Base-by-base conservation (phyloP, 2,113 vertebrate genomes). In the Cololabis saira region DNA sequence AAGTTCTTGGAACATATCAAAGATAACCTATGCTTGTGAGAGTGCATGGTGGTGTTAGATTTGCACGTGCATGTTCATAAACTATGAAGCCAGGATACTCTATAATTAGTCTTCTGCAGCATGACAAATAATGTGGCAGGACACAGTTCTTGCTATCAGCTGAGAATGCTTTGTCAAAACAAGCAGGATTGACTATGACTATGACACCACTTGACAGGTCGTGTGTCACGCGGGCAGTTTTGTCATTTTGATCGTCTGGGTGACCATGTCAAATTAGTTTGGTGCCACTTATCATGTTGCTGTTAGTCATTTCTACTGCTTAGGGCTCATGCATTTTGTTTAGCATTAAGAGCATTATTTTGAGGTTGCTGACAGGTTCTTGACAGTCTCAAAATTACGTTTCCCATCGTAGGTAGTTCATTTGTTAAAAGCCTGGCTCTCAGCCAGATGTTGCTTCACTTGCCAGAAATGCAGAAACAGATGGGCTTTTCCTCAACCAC, bases 341-440 rank as follows among this genome's bases (percentile, higher is more conserved):
- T 63, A 47, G 77, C 81, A 70, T 83, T 78, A 75, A 54, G 58
- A 51, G 50, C 51, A 71, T 82, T 81, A 75, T 75, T 83, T 84
- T 76, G 48, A 79, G 63, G 45, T 66, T 57, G 74, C 76, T 66
- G 89, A 85, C 84, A 85, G 63, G 17, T 57, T 52, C 57, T 43
- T 65, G 81, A 88, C 81, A 81, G 76, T 77, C 82, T 80, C 59
- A 71, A 85, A 89, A 83, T 64, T 70, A 81, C 71, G 78, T 71
- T 72, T 85, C 76, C 74, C 73, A 61, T 85, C 68, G 86, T 80
- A 74, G 16, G 12, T 13, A 37, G 62, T 81, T 84, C 80, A 80
- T 84, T 84, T 33, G 74, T 88, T 87, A 88, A 88, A 86, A 84
- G 73, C 61, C 76, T 86, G 87, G 86, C 82, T 63, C 16, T 21